phyloP scores from a whole-genome alignment of 30 jellyfish, hydroid and myxozoan species.

The Chrysaora quinquecirrha region DNA sequence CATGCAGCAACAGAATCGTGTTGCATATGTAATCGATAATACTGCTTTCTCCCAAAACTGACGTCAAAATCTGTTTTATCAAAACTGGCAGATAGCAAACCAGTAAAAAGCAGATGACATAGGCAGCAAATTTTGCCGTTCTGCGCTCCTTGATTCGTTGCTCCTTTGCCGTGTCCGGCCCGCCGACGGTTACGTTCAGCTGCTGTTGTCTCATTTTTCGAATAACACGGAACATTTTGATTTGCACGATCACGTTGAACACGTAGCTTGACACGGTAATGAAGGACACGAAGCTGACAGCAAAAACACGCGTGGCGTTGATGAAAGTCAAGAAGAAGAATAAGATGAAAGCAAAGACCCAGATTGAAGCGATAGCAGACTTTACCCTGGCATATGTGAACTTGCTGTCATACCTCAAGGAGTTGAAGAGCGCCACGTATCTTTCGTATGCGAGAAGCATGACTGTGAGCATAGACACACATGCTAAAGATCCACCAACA shows the following conservation, averaged over 20 bases:
- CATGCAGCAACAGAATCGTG: slow-evolving; percentile 44
- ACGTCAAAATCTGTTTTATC: slow-evolving; percentile 1
- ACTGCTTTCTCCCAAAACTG: background rate
- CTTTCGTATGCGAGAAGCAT: slow-evolving; percentile 52
- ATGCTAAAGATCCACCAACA: slow-evolving; percentile 35
- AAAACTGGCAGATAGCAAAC: slow-evolving; percentile 38
- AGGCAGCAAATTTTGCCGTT: slow-evolving; percentile 22
- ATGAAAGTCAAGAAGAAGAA: background rate
- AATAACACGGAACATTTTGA: slow-evolving; percentile 23
- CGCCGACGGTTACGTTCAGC: slow-evolving; percentile 5
- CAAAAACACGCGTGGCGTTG: background rate
- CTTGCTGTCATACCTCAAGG: slow-evolving; percentile 19
- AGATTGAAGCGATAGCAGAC: slow-evolving; percentile 2
- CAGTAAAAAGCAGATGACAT: slow-evolving; percentile 34
- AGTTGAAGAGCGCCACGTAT: slow-evolving; percentile 33
- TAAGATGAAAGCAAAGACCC: background rate
- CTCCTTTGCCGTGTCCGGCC: slow-evolving; percentile 9
- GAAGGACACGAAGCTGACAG: slow-evolving; percentile 12
- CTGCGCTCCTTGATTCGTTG: slow-evolving; percentile 37
- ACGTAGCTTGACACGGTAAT: slow-evolving; percentile 40
- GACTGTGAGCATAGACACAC: slow-evolving; percentile 46
- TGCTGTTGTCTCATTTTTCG: background rate
- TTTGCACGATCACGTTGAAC: slow-evolving; percentile 45
- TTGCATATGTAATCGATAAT: background rate
- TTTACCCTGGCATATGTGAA: slow-evolving; percentile 30